A percentile compares a stretch with the other conserved stretches of the same genome.
phyloP scores from a whole-genome alignment of 2,113 vertebrate genomes.

The Hyla sarda region DNA sequence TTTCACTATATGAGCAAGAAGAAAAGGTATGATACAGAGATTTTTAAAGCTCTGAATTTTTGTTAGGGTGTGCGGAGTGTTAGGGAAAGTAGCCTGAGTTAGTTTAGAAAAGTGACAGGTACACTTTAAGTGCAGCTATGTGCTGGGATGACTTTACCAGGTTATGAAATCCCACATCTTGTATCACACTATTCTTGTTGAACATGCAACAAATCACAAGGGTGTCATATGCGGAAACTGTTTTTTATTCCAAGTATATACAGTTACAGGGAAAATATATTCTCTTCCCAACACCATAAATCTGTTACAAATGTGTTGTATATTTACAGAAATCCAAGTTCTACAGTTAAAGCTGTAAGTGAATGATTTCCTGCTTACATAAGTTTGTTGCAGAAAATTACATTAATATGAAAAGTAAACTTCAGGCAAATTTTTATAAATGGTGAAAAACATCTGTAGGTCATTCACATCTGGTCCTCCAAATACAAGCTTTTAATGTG shows the following conservation, averaged over 20 bases:
- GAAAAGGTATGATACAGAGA: too few species aligned
- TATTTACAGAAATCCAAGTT: not conserved
- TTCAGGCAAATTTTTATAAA: too few species aligned
- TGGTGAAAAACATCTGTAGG: too few species aligned
- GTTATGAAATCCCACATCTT: not conserved
- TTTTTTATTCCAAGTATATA: conserved; percentile 14
- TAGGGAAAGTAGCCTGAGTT: too few species aligned
- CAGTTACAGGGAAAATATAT: not conserved
- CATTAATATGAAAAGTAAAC: too few species aligned
- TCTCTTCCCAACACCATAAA: not conserved
- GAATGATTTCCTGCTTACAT: not conserved
- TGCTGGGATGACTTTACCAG: not conserved
- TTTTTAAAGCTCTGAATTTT: too few species aligned
- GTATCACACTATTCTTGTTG: not conserved
- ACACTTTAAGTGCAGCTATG: not conserved
- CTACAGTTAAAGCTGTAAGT: not conserved
- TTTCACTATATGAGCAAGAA: too few species aligned
- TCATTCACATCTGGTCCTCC: too few species aligned
- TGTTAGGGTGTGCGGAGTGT: too few species aligned
- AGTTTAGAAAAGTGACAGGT: too few species aligned
- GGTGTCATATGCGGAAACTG: not conserved
- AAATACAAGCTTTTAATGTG: too few species aligned
- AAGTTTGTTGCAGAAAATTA: too few species aligned
- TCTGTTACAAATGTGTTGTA: not conserved
- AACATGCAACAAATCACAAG: not conserved